These are phyloP conservation scores for Diachasma alloeum DNA, from an alignment of 1,140 invertebrate species.

Conservation along the genomic window DNA sequence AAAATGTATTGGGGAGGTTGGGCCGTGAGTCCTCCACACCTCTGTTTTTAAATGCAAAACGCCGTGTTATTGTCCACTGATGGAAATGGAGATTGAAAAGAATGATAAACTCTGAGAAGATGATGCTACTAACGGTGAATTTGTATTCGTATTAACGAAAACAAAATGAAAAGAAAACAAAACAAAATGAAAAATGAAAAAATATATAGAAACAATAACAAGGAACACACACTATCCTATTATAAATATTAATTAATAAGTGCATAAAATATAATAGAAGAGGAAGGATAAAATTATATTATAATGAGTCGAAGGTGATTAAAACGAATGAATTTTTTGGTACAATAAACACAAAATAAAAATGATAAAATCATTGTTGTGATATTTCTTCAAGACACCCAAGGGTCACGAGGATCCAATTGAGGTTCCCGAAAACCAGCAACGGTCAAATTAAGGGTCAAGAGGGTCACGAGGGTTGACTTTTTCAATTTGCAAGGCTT, in stretches of 20 bases:
- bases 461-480: too few species aligned
- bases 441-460: too few species aligned
- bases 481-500: too few species aligned
- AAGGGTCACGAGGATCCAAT: too few species aligned
- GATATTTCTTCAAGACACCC: too few species aligned
- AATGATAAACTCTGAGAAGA: not conserved
- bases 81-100: not conserved
- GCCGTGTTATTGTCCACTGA: not conserved
- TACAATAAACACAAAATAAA: slow-evolving; percentile 3
- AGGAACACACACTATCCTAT: not conserved
- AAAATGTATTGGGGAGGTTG: not conserved
- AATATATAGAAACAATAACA: not conserved
- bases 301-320: not conserved
- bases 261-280: not conserved
- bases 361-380: not conserved
- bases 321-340: not conserved
- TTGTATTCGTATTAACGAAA: not conserved
- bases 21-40: not conserved
- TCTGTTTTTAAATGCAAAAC: not conserved
- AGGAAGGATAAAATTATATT: not conserved
- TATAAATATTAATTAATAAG: not conserved
- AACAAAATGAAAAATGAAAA: too few species aligned
- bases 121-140: not conserved
- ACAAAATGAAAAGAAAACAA: not conserved
- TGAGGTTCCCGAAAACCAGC: too few species aligned